These are phyloP conservation scores for Pseudorhombus dupliciocellatus DNA, from an alignment of 2,113 vertebrate genomes.

Conservation along the genomic window DNA sequence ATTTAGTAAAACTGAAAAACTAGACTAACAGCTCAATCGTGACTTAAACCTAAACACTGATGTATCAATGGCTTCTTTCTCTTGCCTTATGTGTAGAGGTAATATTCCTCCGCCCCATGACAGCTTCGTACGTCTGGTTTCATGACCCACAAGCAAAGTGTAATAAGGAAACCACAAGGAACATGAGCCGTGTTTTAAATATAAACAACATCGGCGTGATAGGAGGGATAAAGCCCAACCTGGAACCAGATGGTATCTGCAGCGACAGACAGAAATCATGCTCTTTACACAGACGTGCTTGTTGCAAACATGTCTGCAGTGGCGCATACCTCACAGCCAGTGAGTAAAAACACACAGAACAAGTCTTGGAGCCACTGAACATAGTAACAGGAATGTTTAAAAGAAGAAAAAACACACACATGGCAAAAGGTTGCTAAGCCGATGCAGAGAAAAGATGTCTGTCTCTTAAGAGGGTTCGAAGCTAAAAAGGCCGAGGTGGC, in stretches of 20 bases:
- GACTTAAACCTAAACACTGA: conserved; percentile 41
- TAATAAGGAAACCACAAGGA: conserved; percentile 76
- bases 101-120: conserved; percentile 46
- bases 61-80: conserved; percentile 66
- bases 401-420: conserved; percentile 1
- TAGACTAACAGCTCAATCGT: conserved; percentile 22
- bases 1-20: conserved; percentile 14
- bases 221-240: conserved; percentile 59
- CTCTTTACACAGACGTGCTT: conserved; percentile 52
- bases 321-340: conserved; percentile 25
- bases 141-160: conserved; percentile 62
- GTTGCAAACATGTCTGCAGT: conserved; percentile 50
- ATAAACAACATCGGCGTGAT: conserved; percentile 72
- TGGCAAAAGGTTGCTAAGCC: conserved; percentile 53
- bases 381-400: conserved; percentile 54
- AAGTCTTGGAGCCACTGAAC: conserved; percentile 32
- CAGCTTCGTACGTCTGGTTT: conserved; percentile 57
- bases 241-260: conserved; percentile 66
- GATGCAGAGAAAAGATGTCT: conserved; percentile 64
- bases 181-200: conserved; percentile 73
- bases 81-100: conserved; percentile 38
- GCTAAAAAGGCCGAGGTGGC: conserved; percentile 76
- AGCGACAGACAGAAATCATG: conserved; percentile 39
- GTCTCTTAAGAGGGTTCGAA: conserved; percentile 66
- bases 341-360: conserved; percentile 47